Conservation (phyloP, 2,797 vertebrate genomes). For the Characodon lateralis region DNA sequence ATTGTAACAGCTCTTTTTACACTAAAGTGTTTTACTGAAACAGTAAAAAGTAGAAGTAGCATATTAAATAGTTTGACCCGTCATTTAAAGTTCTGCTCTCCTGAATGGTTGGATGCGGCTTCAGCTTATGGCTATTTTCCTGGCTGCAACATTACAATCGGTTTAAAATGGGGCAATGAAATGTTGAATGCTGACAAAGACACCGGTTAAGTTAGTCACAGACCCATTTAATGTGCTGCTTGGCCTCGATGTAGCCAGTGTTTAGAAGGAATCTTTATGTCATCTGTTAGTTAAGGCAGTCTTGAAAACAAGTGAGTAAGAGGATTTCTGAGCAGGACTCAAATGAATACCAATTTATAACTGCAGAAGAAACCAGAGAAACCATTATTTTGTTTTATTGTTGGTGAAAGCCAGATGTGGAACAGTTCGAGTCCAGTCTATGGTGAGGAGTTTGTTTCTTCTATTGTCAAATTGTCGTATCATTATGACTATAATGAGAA, state of each 20-base stretch:
- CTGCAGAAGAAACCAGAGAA: neutral
- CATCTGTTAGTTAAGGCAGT: constrained; percentile 45
- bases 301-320: constrained; percentile 46
- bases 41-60: constrained; percentile 45
- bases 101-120: constrained; percentile 60
- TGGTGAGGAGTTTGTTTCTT: neutral
- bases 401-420: neutral
- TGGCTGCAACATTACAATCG: constrained; percentile 57
- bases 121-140: constrained; percentile 72
- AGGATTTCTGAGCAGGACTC: constrained; percentile 34
- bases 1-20: constrained; percentile 20
- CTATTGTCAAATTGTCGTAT: neutral
- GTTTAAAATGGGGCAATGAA: constrained; percentile 68
- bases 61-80: constrained; percentile 60
- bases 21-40: constrained; percentile 31
- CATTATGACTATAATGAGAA: neutral
- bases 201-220: constrained; percentile 52
- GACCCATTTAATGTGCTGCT: constrained; percentile 17
- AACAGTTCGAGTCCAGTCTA: neutral
- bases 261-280: constrained; percentile 42
- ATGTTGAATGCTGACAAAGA: constrained; percentile 51
- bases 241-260: constrained; percentile 41
- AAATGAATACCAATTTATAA: constrained; percentile 32
- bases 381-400: neutral
- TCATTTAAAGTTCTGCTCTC: constrained; percentile 54